Percentiles rank a stretch among this genome's conserved stretches.
phyloP scores from a whole-genome alignment of 2,113 vertebrate species.

The Oostethus manadensis region DNA sequence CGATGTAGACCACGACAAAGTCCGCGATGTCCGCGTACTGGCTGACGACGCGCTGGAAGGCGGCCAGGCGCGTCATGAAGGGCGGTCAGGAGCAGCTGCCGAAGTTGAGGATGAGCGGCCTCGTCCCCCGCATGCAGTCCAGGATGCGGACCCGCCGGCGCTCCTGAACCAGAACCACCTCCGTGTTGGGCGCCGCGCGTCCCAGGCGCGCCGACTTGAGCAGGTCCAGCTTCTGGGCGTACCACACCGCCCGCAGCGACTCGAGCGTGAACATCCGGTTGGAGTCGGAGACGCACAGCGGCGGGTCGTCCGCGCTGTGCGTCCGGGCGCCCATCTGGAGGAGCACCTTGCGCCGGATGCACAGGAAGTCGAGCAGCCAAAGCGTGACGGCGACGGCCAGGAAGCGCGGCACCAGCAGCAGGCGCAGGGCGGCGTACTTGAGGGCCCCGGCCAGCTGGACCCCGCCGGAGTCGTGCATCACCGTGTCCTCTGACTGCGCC shows the following conservation, averaged over 20 bases:
- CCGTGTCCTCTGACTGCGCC: conserved; percentile 40
- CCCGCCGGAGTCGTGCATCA: conserved; percentile 83
- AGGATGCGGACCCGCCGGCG: conserved; percentile 78
- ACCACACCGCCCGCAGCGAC: conserved; percentile 94
- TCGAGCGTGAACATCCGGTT: conserved; percentile 94
- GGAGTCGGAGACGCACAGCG: conserved; percentile 90
- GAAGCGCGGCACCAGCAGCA: conserved; percentile 93
- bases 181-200: conserved; percentile 85
- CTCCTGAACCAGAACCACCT: conserved; percentile 85
- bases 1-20: conserved; percentile 95
- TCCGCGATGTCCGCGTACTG: conserved; percentile 92
- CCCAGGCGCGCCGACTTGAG: conserved; percentile 92
- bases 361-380: conserved; percentile 94
- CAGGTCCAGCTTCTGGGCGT: conserved; percentile 94
- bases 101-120: conserved; percentile 95
- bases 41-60: conserved; percentile 87
- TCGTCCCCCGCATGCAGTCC: conserved; percentile 82
- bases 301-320: conserved; percentile 83
- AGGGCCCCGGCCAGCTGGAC: conserved; percentile 83
- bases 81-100: conserved; percentile 99
- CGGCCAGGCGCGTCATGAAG: conserved; percentile 95
- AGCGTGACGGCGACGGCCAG: conserved; percentile 90
- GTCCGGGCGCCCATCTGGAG: conserved; percentile 71
- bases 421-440: conserved; percentile 84
- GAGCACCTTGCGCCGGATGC: conserved; percentile 87